Conservation (phyloP, 2,113 vertebrate genomes). For the Platycercus adscitus region DNA sequence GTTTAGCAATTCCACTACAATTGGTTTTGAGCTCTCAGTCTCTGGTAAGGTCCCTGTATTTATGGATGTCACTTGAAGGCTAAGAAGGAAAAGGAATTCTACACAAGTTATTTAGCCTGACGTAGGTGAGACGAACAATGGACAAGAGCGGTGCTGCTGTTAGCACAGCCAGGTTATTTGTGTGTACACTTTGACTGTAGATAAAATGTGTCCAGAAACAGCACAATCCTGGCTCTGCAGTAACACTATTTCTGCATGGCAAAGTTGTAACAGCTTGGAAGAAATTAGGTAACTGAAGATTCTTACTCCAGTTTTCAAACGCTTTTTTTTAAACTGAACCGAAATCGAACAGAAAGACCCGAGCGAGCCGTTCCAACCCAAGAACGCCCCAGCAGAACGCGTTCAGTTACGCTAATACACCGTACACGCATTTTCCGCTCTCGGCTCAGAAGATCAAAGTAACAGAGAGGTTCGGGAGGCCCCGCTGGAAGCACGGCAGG, state of each 20-base stretch:
- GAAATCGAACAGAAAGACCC: fast-evolving
- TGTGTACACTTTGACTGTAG: not conserved
- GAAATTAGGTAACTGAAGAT: fast-evolving
- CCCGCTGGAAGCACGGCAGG: not conserved
- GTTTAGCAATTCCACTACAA: not conserved
- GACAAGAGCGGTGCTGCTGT: not conserved
- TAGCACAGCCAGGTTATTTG: not conserved
- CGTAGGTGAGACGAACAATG: fast-evolving
- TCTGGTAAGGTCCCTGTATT: not conserved
- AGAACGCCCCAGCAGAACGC: not conserved
- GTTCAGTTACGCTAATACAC: not conserved
- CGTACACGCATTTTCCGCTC: not conserved
- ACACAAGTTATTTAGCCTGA: not conserved
- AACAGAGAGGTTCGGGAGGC: not conserved
- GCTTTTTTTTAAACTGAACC: not conserved
- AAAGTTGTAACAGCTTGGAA: not conserved
- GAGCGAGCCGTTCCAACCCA: not conserved
- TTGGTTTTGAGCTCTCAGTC: not conserved
- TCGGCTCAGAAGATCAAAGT: not conserved
- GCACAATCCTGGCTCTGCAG: not conserved
- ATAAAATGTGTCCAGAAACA: not conserved
- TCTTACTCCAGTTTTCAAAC: not conserved
- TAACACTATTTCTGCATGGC: not conserved
- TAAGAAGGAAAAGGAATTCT: not conserved
- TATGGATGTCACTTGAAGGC: not conserved